A percentile compares a stretch with the other conserved stretches of the same genome.
phyloP scores from a whole-genome alignment of 2,113 vertebrate species.

The Scartelaos histophorus region DNA sequence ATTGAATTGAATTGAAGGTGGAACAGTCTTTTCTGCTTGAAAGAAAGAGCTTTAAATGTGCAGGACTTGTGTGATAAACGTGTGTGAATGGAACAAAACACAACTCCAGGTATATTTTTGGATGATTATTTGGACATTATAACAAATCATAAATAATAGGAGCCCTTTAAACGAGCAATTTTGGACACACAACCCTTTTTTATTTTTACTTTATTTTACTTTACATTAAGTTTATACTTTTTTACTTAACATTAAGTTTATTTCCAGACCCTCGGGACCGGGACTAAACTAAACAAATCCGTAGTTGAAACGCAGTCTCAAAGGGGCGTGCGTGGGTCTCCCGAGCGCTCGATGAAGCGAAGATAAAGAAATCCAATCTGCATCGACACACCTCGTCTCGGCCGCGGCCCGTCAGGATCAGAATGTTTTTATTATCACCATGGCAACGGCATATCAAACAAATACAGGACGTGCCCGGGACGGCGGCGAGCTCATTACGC shows the following conservation, averaged over 20 bases:
- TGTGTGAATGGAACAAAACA: no score
- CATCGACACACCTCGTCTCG: conserved; percentile 27
- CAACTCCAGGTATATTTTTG: no score
- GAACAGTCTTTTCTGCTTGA: no score
- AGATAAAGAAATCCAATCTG: conserved; percentile 51
- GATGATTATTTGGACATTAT: no score
- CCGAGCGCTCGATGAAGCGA: conserved; percentile 35
- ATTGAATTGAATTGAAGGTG: no score
- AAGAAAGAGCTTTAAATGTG: no score
- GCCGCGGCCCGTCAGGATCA: conserved; percentile 2
- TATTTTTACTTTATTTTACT: neutral
- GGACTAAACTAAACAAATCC: conserved; percentile 16
- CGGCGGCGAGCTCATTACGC: conserved; percentile 9
- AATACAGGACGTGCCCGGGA: conserved; percentile 28
- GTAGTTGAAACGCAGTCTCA: conserved; percentile 4
- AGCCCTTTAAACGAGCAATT: no score
- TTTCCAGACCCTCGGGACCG: neutral
- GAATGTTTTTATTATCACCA: conserved; percentile 20
- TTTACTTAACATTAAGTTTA: conserved; percentile 20
- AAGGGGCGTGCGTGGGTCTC: conserved; percentile 35
- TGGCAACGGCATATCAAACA: conserved; percentile 28
- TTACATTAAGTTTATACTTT: no score
- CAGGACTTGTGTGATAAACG: no score
- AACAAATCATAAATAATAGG: no score
- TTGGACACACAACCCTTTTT: neutral